These are phyloP conservation scores for Mactromeris polynyma DNA, from an alignment of 2,888 invertebrate species.

Conservation along the genomic window DNA sequence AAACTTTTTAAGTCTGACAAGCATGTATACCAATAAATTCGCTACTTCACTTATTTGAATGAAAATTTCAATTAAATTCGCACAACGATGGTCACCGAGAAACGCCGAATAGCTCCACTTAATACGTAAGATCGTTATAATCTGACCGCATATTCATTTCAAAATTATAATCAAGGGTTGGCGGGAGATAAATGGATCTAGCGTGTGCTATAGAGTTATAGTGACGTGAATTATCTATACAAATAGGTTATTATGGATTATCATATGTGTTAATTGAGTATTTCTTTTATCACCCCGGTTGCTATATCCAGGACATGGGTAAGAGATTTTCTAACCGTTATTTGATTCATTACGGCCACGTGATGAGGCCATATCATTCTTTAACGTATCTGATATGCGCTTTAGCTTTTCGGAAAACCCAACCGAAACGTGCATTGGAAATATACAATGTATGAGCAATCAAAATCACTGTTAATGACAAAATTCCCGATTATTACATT, in stretches of 20 bases:
- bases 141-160: slow-evolving; percentile 50
- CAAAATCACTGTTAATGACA: too few relatives aligned
- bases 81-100: slow-evolving; percentile 37
- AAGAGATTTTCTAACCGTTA: not conserved
- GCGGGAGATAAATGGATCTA: slow-evolving; percentile 43
- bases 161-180: slow-evolving; percentile 49
- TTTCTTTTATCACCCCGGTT: not conserved
- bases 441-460: too few relatives aligned
- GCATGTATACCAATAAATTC: slow-evolving; percentile 64
- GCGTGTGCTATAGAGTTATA: slow-evolving; percentile 44
- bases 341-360: not conserved
- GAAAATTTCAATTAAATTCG: slow-evolving; percentile 70
- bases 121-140: slow-evolving; percentile 39
- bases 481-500: too few relatives aligned
- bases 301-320: not conserved
- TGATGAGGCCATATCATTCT: too few relatives aligned
- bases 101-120: slow-evolving; percentile 34
- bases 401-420: too few relatives aligned
- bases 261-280: slow-evolving; percentile 40
- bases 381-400: too few relatives aligned
- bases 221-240: slow-evolving; percentile 28
- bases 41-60: slow-evolving; percentile 54
- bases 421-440: too few relatives aligned
- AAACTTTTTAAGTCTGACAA: slow-evolving; percentile 45
- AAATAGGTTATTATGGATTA: slow-evolving; percentile 38